Percentiles rank a stretch among this genome's conserved stretches.
Conservation (phyloP, 2,888 invertebrate species). For the Philaethria dido region DNA sequence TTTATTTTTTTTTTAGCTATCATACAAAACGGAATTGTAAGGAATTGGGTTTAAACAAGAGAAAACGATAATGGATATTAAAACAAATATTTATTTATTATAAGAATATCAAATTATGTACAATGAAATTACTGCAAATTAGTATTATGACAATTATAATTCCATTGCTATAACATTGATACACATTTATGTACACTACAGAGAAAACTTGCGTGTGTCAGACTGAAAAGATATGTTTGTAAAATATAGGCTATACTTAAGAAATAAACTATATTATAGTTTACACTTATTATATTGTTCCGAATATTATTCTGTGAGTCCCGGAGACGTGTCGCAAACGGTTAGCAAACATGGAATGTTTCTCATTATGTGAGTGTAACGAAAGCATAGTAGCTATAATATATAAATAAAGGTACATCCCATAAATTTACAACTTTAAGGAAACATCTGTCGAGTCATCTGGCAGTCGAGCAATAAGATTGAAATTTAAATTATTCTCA, state of each 20-base stretch:
- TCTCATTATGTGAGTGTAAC: conserved; percentile 60
- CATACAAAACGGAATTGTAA: conserved; percentile 54
- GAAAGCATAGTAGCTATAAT: conserved; percentile 48
- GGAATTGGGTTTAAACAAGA: conserved; percentile 27
- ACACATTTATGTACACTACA: conserved; percentile 79
- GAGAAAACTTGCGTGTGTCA: conserved; percentile 82
- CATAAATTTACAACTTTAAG: conserved; percentile 26
- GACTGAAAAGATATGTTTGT: conserved; percentile 80
- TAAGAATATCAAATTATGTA: conserved; percentile 82
- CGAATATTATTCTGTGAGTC: conserved; percentile 65
- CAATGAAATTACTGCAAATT: conserved; percentile 80
- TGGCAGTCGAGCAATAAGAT: background rate
- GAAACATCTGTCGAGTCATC: background rate
- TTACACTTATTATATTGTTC: conserved; percentile 75
- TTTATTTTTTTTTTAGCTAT: conserved; percentile 49
- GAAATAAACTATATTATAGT: conserved; percentile 71
- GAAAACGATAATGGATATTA: conserved; percentile 69
- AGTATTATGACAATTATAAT: conserved; percentile 70
- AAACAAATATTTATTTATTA: conserved; percentile 83
- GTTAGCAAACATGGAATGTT: conserved; percentile 78
- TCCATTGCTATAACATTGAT: conserved; percentile 81
- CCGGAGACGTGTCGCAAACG: conserved; percentile 51
- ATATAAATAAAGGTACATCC: background rate
- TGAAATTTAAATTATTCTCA: background rate
- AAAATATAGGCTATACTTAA: conserved; percentile 75